A percentile compares a stretch with the other conserved stretches of the same genome.
Evolutionary conservation across 2,888 invertebrate species (phyloP).

Genomic region (Ceriagrion tenellum): DNA sequence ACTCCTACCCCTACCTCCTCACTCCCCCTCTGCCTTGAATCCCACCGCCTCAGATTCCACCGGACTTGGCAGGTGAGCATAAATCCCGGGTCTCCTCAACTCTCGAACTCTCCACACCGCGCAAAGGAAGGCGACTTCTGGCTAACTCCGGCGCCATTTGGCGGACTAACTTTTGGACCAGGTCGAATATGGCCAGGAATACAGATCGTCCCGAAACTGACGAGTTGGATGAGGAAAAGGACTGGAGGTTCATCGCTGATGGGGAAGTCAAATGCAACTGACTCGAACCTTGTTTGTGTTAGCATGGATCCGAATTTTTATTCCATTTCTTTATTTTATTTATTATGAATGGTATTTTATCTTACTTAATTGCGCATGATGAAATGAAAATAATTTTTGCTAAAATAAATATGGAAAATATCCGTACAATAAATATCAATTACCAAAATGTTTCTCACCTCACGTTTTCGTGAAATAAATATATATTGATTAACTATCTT

Average conservation of each 20-base stretch:
- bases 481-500: no score
- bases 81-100: not conserved
- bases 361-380: no score
- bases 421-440: no score
- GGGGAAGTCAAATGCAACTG: not conserved
- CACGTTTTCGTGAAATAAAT: no score
- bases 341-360: no score
- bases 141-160: not conserved
- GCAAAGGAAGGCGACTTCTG: not conserved
- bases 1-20: not conserved
- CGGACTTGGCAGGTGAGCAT: not conserved
- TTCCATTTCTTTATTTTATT: not conserved
- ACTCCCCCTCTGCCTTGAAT: not conserved
- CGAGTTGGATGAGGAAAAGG: not conserved
- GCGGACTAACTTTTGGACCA: not conserved
- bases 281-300: not conserved
- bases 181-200: not conserved
- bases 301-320: not conserved
- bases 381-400: no score
- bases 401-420: no score
- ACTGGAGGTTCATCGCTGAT: not conserved
- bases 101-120: not conserved
- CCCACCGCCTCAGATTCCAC: not conserved
- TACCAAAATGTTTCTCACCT: no score
- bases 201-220: not conserved